These are phyloP conservation scores for Microcebus lehilahytsara DNA, from an alignment of 2,113 vertebrate genomes.

Conservation along the genomic window DNA sequence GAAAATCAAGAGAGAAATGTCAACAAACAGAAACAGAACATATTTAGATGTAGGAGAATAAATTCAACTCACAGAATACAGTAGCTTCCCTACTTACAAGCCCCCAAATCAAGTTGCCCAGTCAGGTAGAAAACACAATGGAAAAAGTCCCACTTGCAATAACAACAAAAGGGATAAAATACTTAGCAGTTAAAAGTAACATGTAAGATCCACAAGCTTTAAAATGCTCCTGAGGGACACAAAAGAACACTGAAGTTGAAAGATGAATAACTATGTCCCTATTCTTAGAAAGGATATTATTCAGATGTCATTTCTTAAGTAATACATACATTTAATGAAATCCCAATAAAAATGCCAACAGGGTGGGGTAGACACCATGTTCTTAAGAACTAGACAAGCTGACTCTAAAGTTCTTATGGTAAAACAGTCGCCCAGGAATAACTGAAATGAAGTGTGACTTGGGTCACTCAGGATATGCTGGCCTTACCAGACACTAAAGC, in stretches of 20 bases:
- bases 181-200: neutral
- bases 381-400: neutral
- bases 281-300: neutral
- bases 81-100: neutral
- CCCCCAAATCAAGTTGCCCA: neutral
- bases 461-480: neutral
- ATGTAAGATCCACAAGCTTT: neutral
- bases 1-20: neutral
- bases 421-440: neutral
- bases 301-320: neutral
- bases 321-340: neutral
- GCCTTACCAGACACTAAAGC: neutral
- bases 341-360: neutral
- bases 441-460: neutral
- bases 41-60: neutral
- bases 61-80: conserved; percentile 24
- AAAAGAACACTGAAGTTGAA: neutral
- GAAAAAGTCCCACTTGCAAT: neutral
- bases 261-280: neutral
- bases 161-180: neutral
- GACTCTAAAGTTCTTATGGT: neutral
- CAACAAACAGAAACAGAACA: neutral
- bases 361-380: neutral
- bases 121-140: neutral
- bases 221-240: neutral